Evolutionary conservation across 2,888 invertebrate species (phyloP).

Genomic region (Melipona bicolor): DNA sequence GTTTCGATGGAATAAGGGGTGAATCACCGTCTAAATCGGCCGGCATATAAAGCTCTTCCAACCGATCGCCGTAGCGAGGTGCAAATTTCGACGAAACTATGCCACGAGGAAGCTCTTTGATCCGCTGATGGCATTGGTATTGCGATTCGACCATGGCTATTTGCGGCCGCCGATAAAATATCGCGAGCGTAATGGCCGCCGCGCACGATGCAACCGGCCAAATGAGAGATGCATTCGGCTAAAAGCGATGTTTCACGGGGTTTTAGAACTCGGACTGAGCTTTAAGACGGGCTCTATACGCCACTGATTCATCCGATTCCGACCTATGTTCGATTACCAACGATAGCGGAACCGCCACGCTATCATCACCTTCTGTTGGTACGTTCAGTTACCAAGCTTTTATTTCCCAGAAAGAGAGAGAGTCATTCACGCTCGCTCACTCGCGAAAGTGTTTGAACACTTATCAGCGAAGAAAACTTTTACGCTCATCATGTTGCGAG

Average conservation of each 20-base stretch:
- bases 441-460: background rate
- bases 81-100: slow-evolving; percentile 57
- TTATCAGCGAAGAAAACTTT: background rate
- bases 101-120: slow-evolving; percentile 56
- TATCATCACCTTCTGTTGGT: background rate
- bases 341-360: background rate
- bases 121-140: slow-evolving; percentile 32
- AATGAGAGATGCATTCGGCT: slow-evolving; percentile 55
- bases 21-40: slow-evolving; percentile 3
- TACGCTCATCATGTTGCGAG: too few relatives aligned
- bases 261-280: slow-evolving; percentile 42
- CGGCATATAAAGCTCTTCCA: slow-evolving; percentile 54
- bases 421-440: too few relatives aligned
- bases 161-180: slow-evolving; percentile 64
- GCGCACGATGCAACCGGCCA: slow-evolving; percentile 22
- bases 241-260: slow-evolving; percentile 35
- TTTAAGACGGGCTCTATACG: slow-evolving; percentile 25
- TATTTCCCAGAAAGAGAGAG: background rate
- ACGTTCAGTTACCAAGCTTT: background rate
- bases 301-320: slow-evolving; percentile 15
- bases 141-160: slow-evolving; percentile 50
- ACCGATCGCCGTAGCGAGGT: slow-evolving; percentile 40
- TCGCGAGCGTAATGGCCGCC: slow-evolving; percentile 28
- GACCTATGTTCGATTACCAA: slow-evolving; percentile 9
- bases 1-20: background rate